A percentile compares a stretch with the other conserved stretches of the same genome.
Conservation (phyloP, 2,797 vertebrate genomes). For the Pangasius djambal region DNA sequence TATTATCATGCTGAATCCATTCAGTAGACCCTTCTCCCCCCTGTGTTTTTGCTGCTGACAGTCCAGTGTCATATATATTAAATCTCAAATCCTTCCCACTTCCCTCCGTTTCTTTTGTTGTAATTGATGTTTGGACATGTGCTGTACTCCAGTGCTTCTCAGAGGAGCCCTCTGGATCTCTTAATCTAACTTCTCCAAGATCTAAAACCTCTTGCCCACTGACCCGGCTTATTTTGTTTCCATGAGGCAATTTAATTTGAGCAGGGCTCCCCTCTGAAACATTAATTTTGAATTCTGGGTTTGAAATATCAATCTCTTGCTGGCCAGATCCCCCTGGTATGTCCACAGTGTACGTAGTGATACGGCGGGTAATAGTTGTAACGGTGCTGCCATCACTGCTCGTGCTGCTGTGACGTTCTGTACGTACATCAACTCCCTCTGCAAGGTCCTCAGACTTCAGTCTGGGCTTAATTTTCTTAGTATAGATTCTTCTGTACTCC, state of each 20-base stretch:
- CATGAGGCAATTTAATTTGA: constrained; percentile 72
- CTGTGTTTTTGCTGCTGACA: constrained; percentile 57
- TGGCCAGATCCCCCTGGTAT: constrained; percentile 77
- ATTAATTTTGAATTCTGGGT: constrained; percentile 78
- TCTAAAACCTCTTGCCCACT: constrained; percentile 62
- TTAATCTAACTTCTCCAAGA: constrained; percentile 63
- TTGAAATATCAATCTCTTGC: constrained; percentile 79
- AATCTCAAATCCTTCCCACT: constrained; percentile 65
- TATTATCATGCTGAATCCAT: constrained; percentile 58
- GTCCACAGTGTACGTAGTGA: constrained; percentile 94
- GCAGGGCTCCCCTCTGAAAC: constrained; percentile 76
- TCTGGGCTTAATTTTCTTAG: constrained; percentile 93
- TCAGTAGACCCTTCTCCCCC: constrained; percentile 61
- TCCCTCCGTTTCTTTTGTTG: constrained; percentile 64
- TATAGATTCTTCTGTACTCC: constrained; percentile 91
- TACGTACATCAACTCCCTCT: constrained; percentile 80
- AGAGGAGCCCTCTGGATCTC: constrained; percentile 66
- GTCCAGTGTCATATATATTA: constrained; percentile 68
- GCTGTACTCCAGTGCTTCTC: constrained; percentile 66
- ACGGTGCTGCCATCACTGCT: constrained; percentile 81
- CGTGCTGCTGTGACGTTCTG: constrained; percentile 89
- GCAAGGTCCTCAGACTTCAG: constrained; percentile 86
- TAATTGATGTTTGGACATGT: constrained; percentile 58
- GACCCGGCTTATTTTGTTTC: constrained; percentile 67
- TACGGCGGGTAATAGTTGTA: constrained; percentile 89